These are phyloP conservation scores for Brachyptera putata DNA, from an alignment of 2,888 invertebrate species.

Conservation along the genomic window DNA sequence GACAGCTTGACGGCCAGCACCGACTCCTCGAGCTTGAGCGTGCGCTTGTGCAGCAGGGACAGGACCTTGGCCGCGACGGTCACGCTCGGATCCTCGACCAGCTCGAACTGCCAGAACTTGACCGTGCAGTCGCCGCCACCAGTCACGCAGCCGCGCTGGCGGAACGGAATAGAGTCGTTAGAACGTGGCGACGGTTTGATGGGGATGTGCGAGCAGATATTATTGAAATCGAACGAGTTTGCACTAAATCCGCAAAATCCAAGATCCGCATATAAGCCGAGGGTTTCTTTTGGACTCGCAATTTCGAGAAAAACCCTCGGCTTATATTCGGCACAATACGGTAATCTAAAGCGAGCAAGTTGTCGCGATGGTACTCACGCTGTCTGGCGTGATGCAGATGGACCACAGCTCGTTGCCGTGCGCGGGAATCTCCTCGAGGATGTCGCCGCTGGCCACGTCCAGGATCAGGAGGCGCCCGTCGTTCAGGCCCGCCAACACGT, in stretches of 20 bases:
- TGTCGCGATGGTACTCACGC: not conserved
- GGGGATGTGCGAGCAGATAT: too few relatives aligned
- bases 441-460: slow-evolving; percentile 75
- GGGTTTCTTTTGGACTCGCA: too few relatives aligned
- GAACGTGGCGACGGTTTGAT: too few relatives aligned
- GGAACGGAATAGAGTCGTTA: slow-evolving; percentile 33
- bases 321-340: too few relatives aligned
- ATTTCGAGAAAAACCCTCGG: too few relatives aligned
- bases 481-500: slow-evolving; percentile 82
- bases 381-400: slow-evolving; percentile 72
- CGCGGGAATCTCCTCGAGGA: slow-evolving; percentile 70
- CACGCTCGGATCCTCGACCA: slow-evolving; percentile 61
- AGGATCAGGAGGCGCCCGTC: slow-evolving; percentile 77
- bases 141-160: slow-evolving; percentile 71
- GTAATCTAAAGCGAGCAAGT: too few relatives aligned
- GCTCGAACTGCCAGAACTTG: slow-evolving; percentile 91
- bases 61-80: slow-evolving; percentile 52
- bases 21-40: slow-evolving; percentile 81
- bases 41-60: slow-evolving; percentile 73
- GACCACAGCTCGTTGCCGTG: slow-evolving; percentile 77
- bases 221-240: too few relatives aligned
- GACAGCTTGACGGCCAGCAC: slow-evolving; percentile 79
- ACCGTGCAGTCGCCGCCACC: slow-evolving; percentile 87
- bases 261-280: too few relatives aligned
- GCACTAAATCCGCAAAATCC: too few relatives aligned